These are phyloP conservation scores for Gastrophysa polygoni DNA, from an alignment of 2,888 invertebrate species.

Conservation along the genomic window DNA sequence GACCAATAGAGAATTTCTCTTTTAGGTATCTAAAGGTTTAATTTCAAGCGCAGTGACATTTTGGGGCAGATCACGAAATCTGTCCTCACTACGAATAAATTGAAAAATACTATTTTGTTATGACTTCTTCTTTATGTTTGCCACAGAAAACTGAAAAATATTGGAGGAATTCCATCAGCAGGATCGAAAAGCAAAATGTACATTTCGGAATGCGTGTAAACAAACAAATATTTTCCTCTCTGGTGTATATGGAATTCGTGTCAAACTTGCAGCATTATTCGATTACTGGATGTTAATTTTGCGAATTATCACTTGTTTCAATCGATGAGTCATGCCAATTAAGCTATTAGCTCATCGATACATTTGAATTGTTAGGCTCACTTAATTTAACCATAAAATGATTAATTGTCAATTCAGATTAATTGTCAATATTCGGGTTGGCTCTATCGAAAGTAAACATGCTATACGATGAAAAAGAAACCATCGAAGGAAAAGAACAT, in stretches of 20 bases:
- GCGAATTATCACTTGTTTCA: conserved; percentile 44
- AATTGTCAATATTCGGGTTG: conserved; percentile 34
- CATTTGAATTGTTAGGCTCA: conserved; percentile 51
- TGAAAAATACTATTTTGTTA: too few species aligned
- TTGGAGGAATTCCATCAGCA: too few species aligned
- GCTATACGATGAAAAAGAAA: conserved; percentile 15
- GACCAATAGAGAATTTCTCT: too few species aligned
- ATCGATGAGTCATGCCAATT: conserved; percentile 50
- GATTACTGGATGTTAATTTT: conserved; percentile 39
- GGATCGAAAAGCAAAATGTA: too few species aligned
- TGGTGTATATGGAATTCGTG: conserved; percentile 25
- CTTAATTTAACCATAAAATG: conserved; percentile 42
- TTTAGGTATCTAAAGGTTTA: too few species aligned
- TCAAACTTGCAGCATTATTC: conserved; percentile 32
- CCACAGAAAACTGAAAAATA: too few species aligned
- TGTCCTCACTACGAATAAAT: too few species aligned
- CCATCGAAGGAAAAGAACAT: conserved; percentile 16
- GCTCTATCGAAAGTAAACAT: conserved; percentile 27
- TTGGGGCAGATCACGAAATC: too few species aligned
- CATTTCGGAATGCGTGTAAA: background rate
- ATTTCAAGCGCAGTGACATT: too few species aligned
- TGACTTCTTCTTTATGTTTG: too few species aligned
- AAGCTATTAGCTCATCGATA: conserved; percentile 55
- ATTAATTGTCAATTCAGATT: conserved; percentile 39
- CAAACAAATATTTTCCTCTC: background rate